These are phyloP conservation scores for Hirudo medicinalis DNA, from an alignment of 1,140 invertebrate species.

Conservation along the genomic window DNA sequence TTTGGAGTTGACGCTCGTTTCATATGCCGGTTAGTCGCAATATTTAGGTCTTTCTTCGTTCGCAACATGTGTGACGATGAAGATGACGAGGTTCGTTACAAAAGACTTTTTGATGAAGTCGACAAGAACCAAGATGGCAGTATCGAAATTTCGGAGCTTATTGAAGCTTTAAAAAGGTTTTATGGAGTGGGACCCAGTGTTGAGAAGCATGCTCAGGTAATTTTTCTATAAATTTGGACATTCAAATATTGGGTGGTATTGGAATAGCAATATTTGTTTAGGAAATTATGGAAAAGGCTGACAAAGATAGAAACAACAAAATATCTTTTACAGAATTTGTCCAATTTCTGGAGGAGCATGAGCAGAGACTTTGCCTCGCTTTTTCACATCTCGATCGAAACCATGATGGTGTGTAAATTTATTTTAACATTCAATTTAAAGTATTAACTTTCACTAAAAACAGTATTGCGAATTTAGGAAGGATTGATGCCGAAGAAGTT, in stretches of 20 bases:
- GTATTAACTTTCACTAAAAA: background rate
- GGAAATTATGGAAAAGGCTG: conserved; percentile 19
- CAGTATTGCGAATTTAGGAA: background rate
- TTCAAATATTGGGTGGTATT: background rate
- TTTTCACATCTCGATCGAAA: conserved; percentile 22
- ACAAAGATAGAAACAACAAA: conserved; percentile 12
- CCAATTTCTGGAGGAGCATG: conserved; percentile 19
- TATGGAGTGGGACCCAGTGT: background rate
- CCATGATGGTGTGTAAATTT: conserved; percentile 19
- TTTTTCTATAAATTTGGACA: background rate
- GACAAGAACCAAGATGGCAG: conserved; percentile 20
- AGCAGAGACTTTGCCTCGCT: conserved; percentile 19
- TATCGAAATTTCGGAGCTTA: conserved; percentile 18
- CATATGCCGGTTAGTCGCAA: too few relatives aligned
- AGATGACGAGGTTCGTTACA: conserved; percentile 15
- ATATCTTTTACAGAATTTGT: conserved; percentile 20
- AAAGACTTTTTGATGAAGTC: conserved; percentile 16
- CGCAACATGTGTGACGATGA: too few relatives aligned
- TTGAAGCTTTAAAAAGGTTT: background rate
- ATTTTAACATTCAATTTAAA: background rate
- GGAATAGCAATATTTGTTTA: conserved; percentile 10
- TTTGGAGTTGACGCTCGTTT: too few relatives aligned
- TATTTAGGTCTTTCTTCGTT: too few relatives aligned
- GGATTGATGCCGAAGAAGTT: conserved; percentile 15
- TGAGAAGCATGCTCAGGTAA: conserved; percentile 10